Evolutionary conservation across 1,140 invertebrate genomes (phyloP).

Genomic region (Archivesica marissinica): DNA sequence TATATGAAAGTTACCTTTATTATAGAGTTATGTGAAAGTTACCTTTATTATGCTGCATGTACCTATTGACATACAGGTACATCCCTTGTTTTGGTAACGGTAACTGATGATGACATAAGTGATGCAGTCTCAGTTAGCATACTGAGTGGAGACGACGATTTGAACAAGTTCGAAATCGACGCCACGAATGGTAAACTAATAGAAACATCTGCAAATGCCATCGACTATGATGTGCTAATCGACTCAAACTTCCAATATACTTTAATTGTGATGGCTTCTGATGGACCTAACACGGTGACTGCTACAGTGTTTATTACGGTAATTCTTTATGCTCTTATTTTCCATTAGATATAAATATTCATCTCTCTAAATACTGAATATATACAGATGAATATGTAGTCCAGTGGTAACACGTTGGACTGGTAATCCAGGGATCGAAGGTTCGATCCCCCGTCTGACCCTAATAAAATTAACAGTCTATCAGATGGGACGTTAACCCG

Average conservation of each 20-base stretch:
- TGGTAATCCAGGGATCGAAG: too few relatives aligned
- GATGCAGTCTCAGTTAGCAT: slow-evolving; percentile 54
- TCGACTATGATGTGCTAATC: slow-evolving; percentile 51
- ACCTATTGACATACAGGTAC: slow-evolving; percentile 60
- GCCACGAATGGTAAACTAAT: slow-evolving; percentile 32
- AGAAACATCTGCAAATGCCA: slow-evolving; percentile 24
- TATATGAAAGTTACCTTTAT: too few relatives aligned
- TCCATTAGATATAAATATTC: too few relatives aligned
- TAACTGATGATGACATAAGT: slow-evolving; percentile 57
- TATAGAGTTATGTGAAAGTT: too few relatives aligned
- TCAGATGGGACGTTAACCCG: too few relatives aligned
- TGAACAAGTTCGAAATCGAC: slow-evolving; percentile 24
- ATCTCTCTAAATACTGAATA: too few relatives aligned
- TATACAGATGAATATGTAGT: too few relatives aligned
- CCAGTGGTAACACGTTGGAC: too few relatives aligned
- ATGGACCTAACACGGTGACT: slow-evolving; percentile 47
- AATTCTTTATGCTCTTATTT: too few relatives aligned
- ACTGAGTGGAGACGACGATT: slow-evolving; percentile 55
- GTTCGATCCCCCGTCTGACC: too few relatives aligned
- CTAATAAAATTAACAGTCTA: too few relatives aligned
- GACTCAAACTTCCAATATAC: slow-evolving; percentile 34
- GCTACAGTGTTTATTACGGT: slow-evolving; percentile 66
- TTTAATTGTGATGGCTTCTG: slow-evolving; percentile 37
- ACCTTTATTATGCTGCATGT: too few relatives aligned
- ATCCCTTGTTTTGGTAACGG: slow-evolving; percentile 58